Percentiles rank a stretch among this genome's conserved stretches.
Evolutionary conservation across 2,113 vertebrate genomes (phyloP).

Genomic region (Thymallus thymallus): DNA sequence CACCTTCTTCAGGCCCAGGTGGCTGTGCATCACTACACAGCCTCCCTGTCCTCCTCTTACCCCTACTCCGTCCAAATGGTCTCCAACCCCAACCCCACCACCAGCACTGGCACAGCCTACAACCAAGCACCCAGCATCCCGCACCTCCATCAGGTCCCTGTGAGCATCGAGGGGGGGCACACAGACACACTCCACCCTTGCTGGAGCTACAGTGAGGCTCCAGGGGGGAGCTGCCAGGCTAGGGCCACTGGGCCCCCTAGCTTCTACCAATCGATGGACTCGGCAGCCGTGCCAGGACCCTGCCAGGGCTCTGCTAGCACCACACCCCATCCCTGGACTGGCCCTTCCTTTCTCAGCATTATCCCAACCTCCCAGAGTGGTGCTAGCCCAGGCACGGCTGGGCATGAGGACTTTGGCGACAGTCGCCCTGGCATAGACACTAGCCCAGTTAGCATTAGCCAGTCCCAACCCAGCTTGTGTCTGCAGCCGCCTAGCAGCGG

Average conservation of each 20-base stretch:
- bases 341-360: conserved; percentile 42
- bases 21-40: conserved; percentile 58
- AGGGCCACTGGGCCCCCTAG: conserved; percentile 35
- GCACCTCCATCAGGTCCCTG: conserved; percentile 51
- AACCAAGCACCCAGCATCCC: conserved; percentile 31
- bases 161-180: conserved; percentile 13
- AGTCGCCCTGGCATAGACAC: conserved; percentile 33
- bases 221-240: conserved; percentile 35
- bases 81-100: conserved; percentile 44
- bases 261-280: conserved; percentile 33
- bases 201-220: conserved; percentile 53
- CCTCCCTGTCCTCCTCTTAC: conserved; percentile 46
- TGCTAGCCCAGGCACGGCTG: conserved; percentile 32
- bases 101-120: conserved; percentile 37
- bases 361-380: conserved; percentile 36
- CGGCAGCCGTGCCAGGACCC: conserved; percentile 21
- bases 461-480: conserved; percentile 69
- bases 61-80: conserved; percentile 48
- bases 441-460: conserved; percentile 52
- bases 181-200: conserved; percentile 15
- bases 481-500: conserved; percentile 53
- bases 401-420: conserved; percentile 30
- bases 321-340: conserved; percentile 42
- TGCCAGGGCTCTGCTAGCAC: conserved; percentile 37
- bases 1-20: conserved; percentile 81